Conservation (phyloP, 92 coral and sea anemone genomes). For the Epizoanthus ramosus region DNA sequence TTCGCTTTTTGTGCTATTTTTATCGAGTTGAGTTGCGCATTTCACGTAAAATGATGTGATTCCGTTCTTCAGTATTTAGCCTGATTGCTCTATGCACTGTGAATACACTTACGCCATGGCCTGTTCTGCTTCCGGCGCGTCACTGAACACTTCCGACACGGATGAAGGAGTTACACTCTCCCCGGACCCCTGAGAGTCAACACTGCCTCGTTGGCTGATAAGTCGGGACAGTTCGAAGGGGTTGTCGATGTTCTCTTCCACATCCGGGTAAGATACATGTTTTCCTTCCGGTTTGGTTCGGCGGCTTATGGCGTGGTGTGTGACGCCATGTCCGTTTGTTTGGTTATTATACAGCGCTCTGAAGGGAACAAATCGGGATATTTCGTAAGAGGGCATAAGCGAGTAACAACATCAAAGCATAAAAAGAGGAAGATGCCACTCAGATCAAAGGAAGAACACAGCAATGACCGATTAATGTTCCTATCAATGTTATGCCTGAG, state of each 20-base stretch:
- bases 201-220: constrained; percentile 45
- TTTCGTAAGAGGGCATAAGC: too few relatives aligned
- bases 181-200: constrained; percentile 49
- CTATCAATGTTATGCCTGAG: too few relatives aligned
- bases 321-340: constrained; percentile 22
- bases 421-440: too few relatives aligned
- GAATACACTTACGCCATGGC: constrained; percentile 62
- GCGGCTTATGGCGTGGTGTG: neutral
- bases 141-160: constrained; percentile 35
- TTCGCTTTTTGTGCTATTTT: too few relatives aligned
- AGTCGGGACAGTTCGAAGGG: constrained; percentile 10
- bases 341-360: constrained; percentile 42
- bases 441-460: too few relatives aligned
- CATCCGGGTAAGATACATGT: neutral
- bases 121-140: constrained; percentile 43
- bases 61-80: too few relatives aligned
- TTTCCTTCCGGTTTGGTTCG: constrained; percentile 33
- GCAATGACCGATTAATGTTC: too few relatives aligned
- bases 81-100: too few relatives aligned
- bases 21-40: too few relatives aligned
- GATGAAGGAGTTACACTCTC: constrained; percentile 47
- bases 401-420: too few relatives aligned
- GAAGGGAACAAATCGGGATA: neutral
- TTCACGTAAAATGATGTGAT: too few relatives aligned
- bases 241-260: neutral